These are phyloP conservation scores for Caenorhabditis panamensis DNA, from an alignment of 2,888 invertebrate genomes.

Conservation along the genomic window DNA sequence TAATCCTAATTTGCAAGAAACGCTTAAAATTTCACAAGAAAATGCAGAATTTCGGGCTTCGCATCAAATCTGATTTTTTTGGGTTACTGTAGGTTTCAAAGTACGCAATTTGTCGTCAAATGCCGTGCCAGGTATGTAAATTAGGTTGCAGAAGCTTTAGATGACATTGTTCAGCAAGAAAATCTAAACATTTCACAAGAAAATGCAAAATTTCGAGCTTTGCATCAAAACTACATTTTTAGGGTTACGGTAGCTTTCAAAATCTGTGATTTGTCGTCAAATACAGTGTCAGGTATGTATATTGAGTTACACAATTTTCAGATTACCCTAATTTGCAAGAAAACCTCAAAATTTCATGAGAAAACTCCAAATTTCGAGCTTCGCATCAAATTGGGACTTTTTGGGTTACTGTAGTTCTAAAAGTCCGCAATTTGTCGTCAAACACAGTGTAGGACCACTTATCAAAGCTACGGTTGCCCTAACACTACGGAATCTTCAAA, in stretches of 20 bases:
- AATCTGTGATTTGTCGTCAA: neutral
- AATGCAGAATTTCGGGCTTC: neutral
- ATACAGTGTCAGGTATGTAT: neutral
- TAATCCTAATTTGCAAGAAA: too few species aligned
- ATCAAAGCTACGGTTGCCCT: too few species aligned
- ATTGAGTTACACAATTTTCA: too few species aligned
- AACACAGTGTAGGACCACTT: too few species aligned
- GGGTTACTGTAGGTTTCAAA: neutral
- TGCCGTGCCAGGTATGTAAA: too few species aligned
- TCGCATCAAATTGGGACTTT: neutral
- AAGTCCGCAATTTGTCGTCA: constrained; percentile 5
- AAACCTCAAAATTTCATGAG: neutral
- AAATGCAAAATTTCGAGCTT: too few species aligned
- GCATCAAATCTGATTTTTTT: neutral
- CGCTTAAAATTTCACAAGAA: neutral
- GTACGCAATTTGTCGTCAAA: neutral
- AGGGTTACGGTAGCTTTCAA: neutral
- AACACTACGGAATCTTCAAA: too few species aligned
- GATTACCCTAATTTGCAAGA: too few species aligned
- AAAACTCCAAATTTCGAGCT: neutral
- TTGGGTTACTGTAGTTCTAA: neutral
- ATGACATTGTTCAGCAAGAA: too few species aligned
- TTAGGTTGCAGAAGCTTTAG: too few species aligned
- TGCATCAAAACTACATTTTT: too few species aligned
- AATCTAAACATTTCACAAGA: too few species aligned